Base-by-base conservation (phyloP, 2,113 vertebrate species). In the Cyprinodon tularosa region DNA sequence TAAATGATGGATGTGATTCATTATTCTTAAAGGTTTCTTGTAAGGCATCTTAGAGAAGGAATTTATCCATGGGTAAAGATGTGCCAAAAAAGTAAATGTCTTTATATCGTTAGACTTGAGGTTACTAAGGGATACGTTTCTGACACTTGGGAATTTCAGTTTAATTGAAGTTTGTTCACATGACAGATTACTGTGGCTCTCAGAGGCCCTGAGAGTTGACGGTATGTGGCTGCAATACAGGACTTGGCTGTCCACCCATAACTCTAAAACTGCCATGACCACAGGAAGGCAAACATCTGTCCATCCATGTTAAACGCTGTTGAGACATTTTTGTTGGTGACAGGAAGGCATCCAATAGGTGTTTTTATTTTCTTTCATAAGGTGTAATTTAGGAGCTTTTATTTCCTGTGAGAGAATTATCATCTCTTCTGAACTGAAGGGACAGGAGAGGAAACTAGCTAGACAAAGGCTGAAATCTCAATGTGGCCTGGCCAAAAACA, bases 191-290 rank as follows among this genome's bases (percentile, higher is more conserved):
- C 80, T 77, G 83, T 4, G 61, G 65, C 76, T 81, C 66, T 68
- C 39, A 37, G 67, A 66, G 74, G 72, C 76, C 70, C 60, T 67
- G 76, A 81, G 86, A 86, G 73, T 74, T 45, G 48, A 77, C 66
- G 76, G 76, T 80, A 85, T 81, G 83, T 62, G 76, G 75, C 80
- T 60, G 83, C 50, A 62, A 76, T 77, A 65, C 71, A 74, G 71
- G 81, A 81, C 81, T 84, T 70, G 84, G 80, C 83, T 89, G 88
- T 83, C 84, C 80, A 85, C 81, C 84, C 75, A 73, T 86, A 81
- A 83, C 83, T 76, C 80, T 83, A 77, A 86, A 90, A 72, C 86
- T 74, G 71, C 78, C 73, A 77, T 90, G 85, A 90, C 90, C 86
- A 87, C 81, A 84, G 66, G 37, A 68, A 75, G 68, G 82, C 53